Evolutionary conservation across 1,140 invertebrate genomes (phyloP).

Genomic region (Calliphora vicina): DNA sequence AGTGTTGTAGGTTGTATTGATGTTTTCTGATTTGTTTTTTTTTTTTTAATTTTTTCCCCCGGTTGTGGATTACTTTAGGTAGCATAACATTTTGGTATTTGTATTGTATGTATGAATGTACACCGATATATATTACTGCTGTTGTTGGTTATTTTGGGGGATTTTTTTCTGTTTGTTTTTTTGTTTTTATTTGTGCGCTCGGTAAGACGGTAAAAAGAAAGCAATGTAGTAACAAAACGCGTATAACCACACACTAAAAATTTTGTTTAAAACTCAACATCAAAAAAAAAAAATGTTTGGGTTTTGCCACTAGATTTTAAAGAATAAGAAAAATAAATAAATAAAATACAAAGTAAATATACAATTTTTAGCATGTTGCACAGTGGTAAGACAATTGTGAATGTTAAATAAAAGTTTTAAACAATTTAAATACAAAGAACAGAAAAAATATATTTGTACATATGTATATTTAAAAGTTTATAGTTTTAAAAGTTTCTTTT

Average conservation of each 20-base stretch:
- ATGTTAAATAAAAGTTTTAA: too few species aligned
- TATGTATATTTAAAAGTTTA: too few species aligned
- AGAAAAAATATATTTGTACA: too few species aligned
- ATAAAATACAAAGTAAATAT: not conserved
- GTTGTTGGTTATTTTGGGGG: constrained; percentile 2
- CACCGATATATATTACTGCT: not conserved
- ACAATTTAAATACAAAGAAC: too few species aligned
- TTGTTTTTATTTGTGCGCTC: not conserved
- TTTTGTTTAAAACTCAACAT: not conserved
- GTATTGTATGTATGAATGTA: not conserved
- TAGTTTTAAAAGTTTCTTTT: too few species aligned
- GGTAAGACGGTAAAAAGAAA: constrained; percentile 1
- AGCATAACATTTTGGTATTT: not conserved
- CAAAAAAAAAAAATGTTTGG: not conserved
- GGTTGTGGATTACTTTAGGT: not conserved
- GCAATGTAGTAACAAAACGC: not conserved
- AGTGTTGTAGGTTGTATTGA: too few species aligned
- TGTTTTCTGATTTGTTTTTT: too few species aligned
- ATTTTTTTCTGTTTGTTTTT: not conserved
- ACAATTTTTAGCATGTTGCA: not conserved
- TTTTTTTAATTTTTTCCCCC: too few species aligned
- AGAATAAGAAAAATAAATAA: not conserved
- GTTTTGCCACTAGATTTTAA: not conserved
- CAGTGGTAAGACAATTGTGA: not conserved
- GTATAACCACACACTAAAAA: not conserved